Evolutionary conservation across 2,113 vertebrate species (phyloP), one percentile per base, ranked within the genome.

Genomic region (Stigmatopora nigra): DNA sequence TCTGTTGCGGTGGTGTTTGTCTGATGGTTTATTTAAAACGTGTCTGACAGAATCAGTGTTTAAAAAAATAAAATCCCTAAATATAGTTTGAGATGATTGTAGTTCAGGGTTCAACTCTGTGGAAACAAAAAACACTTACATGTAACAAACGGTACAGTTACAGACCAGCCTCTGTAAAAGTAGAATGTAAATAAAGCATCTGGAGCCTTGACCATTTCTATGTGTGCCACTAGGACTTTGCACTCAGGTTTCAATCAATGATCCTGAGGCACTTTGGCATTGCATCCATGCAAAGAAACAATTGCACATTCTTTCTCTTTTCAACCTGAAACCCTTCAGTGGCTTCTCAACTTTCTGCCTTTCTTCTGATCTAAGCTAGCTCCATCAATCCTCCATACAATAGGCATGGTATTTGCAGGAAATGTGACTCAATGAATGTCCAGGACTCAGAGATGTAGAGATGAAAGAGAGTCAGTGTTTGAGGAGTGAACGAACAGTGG

Each of bases 111-210:
- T 74, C 64, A 64, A 67, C 52, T 66, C 58, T 47, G 19, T 62
- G 60, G 64, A 71, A 78, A 77, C 63, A 16, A 45, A 35, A 67
- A 61, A 81, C 72, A 75, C 52, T 41, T 63, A 22, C 41, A 48
- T 56, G 66, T 56, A 60, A 58, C 11, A 55, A 44, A 17, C 51
- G 41, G 57, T 65, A 60, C 0, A 1, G 70, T 65, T 68, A 78
- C 61, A 68, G 70, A 68, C 64, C 59, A 55, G 76, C 53, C n/a
- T 75, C 62, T 68, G 61, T 61, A 69, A 69, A 68, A 70, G 69
- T 68, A 75, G 69, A 72, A 82, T 25, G 63, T 82, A 79, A 82
- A 83, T 64, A 80, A 78, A 62, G 25, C 66, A 68, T 69, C 22
- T 64, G 13, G 70, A 80, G 67, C 68, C 71, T 75, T 69, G 68